Base-by-base conservation (phyloP, 2,113 vertebrate species). In the Tetrao urogallus region DNA sequence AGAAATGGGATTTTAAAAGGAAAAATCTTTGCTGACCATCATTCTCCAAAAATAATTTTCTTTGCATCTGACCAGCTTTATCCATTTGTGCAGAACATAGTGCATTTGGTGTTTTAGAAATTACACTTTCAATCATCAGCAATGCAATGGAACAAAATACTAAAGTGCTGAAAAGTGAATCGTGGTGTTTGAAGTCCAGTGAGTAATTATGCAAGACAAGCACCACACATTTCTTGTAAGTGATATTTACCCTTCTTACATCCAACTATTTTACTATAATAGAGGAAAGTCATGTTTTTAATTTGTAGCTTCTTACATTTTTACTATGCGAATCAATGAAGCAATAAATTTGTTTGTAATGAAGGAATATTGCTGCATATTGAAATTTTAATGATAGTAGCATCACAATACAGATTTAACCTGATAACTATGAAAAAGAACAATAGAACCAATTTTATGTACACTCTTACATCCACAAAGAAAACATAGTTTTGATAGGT, bases 291-390 rank as follows among this genome's bases (percentile, higher is more conserved):
- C 86, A 65, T 93, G 76, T 67, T 86, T 95, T 95, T 95, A 94
- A 96, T 97, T 93, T 97, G 86, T 79, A 92, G 77, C 73, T 96
- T 54, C 89, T 92, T 94, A 92, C 61, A 95, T 96, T 97, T 97
- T 97, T 96, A 97, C 95, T 92, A 83, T 70, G 90, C 64, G 96
- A 97, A 83, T 84, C 96, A 97, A 94, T 82, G 92, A 96, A 95
- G 95, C 96, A 96, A 97, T 91, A 96, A 92, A 97, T 97, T 92
- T 93, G 64, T 76, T 97, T 88, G 69, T 89, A 96, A 97, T 60
- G 36, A 97, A 96, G 66, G 93, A 93, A 91, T 85, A 96, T 94
- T 94, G 96, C 95, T 94, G 72, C 45, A 73, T 43, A 47, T 73
- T 89, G 86, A 96, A 95, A 92, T 84, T 91, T 90, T 38, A 95